These are phyloP conservation scores for Sebastes aleutianus DNA, from an alignment of 2,797 vertebrate species.

Conservation along the genomic window DNA sequence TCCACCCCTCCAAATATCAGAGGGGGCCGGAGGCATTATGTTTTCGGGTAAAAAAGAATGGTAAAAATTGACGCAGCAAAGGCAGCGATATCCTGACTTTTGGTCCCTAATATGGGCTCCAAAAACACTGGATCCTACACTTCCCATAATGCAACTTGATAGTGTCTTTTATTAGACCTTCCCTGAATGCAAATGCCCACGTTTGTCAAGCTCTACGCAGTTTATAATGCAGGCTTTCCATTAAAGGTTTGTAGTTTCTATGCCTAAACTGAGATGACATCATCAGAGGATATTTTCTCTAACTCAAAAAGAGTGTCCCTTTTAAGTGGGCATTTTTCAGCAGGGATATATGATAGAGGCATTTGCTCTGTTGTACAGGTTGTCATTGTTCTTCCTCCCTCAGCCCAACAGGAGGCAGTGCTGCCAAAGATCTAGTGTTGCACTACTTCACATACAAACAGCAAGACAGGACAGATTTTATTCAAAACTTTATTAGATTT, in stretches of 20 bases:
- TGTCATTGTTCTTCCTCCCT: neutral
- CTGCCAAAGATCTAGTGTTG: neutral
- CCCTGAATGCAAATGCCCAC: neutral
- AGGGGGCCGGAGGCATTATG: too few relatives aligned
- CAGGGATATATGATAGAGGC: neutral
- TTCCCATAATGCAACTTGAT: neutral
- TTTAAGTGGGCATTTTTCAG: neutral
- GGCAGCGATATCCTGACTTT: neutral
- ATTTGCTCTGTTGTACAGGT: neutral
- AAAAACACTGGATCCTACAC: neutral
- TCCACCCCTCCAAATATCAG: neutral
- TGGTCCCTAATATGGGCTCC: neutral
- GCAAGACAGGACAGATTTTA: slow-evolving; percentile 23
- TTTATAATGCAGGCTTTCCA: neutral
- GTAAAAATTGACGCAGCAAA: neutral
- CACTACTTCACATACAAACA: neutral
- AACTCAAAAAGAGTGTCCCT: neutral
- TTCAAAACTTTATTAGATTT: slow-evolving; percentile 75
- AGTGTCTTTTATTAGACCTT: neutral
- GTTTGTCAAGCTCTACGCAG: neutral
- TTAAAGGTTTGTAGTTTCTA: neutral
- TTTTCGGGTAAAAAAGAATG: neutral
- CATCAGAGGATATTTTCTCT: neutral
- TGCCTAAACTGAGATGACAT: neutral
- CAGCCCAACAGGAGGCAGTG: slow-evolving; percentile 4